A percentile compares a stretch with the other conserved stretches of the same genome.
phyloP scores from a whole-genome alignment of 2,888 invertebrate genomes.

The Cataglyphis albicans region DNA sequence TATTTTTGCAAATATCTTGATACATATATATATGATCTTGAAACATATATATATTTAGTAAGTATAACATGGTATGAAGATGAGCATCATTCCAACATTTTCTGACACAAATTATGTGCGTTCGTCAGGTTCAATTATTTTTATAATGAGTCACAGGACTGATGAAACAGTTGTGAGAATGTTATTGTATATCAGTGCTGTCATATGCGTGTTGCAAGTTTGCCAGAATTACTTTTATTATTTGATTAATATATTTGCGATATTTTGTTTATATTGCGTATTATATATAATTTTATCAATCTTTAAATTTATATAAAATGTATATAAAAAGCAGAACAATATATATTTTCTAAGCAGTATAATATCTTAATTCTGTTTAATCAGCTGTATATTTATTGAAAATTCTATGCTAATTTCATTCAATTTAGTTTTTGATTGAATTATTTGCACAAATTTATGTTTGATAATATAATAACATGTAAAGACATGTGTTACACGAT shows the following conservation, averaged over 20 bases:
- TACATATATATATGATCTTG: too few species aligned
- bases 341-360: not conserved
- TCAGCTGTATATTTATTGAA: not conserved
- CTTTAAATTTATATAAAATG: not conserved
- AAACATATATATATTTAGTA: not conserved
- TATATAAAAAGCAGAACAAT: not conserved
- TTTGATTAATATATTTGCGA: not conserved
- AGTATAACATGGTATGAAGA: not conserved
- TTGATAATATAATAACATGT: not conserved
- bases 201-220: not conserved
- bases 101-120: not conserved
- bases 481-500: not conserved
- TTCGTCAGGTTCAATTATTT: slow-evolving; percentile 19
- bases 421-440: not conserved
- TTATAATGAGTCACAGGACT: slow-evolving; percentile 23
- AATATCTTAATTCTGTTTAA: not conserved
- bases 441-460: not conserved
- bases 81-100: not conserved
- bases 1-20: slow-evolving; percentile 16
- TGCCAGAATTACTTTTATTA: not conserved
- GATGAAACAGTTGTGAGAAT: not conserved
- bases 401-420: not conserved
- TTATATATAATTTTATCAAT: not conserved
- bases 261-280: not conserved
- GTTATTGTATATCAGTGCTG: not conserved